Conservation (phyloP, 2,888 invertebrate genomes). For the Harpalus rufipes region DNA sequence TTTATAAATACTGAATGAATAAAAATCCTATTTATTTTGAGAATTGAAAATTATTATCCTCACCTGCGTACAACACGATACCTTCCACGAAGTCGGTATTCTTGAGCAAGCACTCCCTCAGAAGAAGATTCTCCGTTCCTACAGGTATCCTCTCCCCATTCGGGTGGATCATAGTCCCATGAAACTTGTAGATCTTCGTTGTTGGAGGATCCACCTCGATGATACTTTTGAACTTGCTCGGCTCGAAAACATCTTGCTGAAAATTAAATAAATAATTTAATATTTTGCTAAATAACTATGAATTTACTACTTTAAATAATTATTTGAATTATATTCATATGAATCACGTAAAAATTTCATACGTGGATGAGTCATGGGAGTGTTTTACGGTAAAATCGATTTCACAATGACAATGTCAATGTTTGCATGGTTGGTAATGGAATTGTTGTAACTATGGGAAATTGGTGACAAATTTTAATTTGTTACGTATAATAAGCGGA, state of each 20-base stretch:
- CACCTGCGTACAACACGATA: conserved; percentile 95
- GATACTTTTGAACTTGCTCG: conserved; percentile 88
- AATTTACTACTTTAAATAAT: no score
- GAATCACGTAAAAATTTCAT: conserved; percentile 14
- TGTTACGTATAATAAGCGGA: background rate
- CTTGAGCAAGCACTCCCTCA: conserved; percentile 95
- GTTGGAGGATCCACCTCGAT: conserved; percentile 97
- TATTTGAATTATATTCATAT: background rate
- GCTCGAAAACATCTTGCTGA: conserved; percentile 86
- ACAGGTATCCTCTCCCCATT: conserved; percentile 89
- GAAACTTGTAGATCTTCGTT: conserved; percentile 96
- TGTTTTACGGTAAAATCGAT: conserved; percentile 13
- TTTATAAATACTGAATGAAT: background rate
- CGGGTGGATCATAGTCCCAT: conserved; percentile 91
- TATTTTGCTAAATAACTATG: no score
- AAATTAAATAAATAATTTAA: conserved; percentile 70
- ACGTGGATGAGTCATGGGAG: conserved; percentile 12
- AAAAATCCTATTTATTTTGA: background rate
- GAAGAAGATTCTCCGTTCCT: conserved; percentile 92
- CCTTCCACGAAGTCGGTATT: conserved; percentile 98
- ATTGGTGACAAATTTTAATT: conserved; percentile 2
- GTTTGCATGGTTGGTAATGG: background rate
- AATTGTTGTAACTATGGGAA: background rate
- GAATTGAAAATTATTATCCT: conserved; percentile 66
- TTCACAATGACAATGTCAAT: background rate